phyloP scores from a whole-genome alignment of 2,797 vertebrate species.

The Pantherophis vulpinus region DNA sequence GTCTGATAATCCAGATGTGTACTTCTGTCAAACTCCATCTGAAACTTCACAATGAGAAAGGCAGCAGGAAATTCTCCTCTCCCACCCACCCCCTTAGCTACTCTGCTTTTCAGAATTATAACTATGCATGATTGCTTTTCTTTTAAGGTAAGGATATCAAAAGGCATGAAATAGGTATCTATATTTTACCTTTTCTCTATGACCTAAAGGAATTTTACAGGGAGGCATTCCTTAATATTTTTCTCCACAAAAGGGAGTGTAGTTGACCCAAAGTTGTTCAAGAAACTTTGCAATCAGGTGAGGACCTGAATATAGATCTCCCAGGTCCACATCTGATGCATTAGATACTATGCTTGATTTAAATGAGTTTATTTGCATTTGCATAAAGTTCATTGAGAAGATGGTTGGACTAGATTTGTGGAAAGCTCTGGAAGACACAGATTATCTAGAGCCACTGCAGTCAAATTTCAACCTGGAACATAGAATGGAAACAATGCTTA shows the following conservation, averaged over 20 bases:
- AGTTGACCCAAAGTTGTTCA: neutral
- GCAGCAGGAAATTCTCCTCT: neutral
- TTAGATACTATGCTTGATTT: neutral
- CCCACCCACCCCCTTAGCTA: no score
- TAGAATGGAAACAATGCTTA: neutral
- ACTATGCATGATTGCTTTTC: neutral
- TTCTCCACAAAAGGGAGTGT: neutral
- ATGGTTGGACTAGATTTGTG: neutral
- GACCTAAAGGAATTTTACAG: neutral
- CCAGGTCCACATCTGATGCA: neutral
- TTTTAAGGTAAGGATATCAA: neutral
- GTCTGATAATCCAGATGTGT: neutral
- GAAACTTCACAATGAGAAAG: neutral
- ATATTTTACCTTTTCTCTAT: neutral
- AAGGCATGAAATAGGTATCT: neutral
- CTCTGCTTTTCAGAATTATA: neutral
- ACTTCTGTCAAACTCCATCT: neutral
- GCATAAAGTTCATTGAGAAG: neutral
- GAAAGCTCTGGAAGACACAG: neutral
- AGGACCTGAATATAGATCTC: neutral
- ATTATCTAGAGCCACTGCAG: neutral
- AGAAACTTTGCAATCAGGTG: neutral
- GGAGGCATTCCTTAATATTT: neutral
- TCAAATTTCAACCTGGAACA: neutral
- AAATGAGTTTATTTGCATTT: neutral